phyloP scores from a whole-genome alignment of 2,888 invertebrate genomes.

The Patella depressa region DNA sequence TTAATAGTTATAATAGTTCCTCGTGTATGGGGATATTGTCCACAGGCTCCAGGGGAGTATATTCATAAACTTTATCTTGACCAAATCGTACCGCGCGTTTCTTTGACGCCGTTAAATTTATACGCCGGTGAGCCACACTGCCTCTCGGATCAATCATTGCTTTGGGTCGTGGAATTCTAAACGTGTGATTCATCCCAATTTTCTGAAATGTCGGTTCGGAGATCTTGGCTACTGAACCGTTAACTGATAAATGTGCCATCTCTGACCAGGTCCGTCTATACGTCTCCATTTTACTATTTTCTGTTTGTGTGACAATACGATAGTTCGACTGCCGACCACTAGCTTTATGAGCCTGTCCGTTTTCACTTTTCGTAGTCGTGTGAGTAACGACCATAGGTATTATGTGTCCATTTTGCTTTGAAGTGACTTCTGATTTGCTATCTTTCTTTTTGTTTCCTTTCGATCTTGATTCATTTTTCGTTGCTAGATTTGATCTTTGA shows the following conservation, averaged over 20 bases:
- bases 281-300: background rate
- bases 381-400: background rate
- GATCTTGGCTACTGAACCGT: background rate
- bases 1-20: background rate
- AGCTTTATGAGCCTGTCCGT: background rate
- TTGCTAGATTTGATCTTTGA: background rate
- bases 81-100: background rate
- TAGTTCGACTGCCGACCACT: background rate
- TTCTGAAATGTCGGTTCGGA: background rate
- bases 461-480: background rate
- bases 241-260: background rate
- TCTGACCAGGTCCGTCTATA: background rate
- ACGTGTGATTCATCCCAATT: background rate
- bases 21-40: background rate
- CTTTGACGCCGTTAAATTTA: background rate
- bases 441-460: background rate
- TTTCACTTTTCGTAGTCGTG: background rate
- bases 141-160: background rate
- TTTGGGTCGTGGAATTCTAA: slow-evolving; percentile 1
- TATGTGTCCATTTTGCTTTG: background rate
- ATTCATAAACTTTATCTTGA: slow-evolving; percentile 3
- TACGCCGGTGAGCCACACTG: background rate
- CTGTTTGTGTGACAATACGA: background rate
- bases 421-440: background rate
- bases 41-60: background rate